These are phyloP conservation scores for Gallinago paraguaiae DNA, from an alignment of 2,113 vertebrate genomes.

Conservation along the genomic window DNA sequence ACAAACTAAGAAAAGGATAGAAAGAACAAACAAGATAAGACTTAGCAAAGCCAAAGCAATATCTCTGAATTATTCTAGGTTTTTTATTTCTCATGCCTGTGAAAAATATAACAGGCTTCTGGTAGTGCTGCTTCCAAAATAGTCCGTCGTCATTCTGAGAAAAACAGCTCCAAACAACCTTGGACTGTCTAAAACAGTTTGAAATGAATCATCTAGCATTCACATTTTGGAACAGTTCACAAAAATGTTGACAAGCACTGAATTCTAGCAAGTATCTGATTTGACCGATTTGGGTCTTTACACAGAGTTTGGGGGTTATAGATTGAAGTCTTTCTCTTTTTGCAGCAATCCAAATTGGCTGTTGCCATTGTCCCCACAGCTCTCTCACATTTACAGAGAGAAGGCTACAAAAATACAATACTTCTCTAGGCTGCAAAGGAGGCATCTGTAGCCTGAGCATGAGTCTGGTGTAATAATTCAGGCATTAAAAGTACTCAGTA, in stretches of 20 bases:
- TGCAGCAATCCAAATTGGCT: background rate
- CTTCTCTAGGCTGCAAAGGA: background rate
- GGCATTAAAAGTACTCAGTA: background rate
- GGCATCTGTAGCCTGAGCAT: background rate
- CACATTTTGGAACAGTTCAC: conserved; percentile 29
- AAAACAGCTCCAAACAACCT: conserved; percentile 13
- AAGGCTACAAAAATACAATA: background rate
- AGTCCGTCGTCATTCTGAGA: background rate
- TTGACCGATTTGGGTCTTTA: background rate
- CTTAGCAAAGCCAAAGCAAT: background rate
- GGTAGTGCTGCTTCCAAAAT: background rate
- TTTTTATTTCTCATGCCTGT: conserved; percentile 1
- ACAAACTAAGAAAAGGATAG: background rate
- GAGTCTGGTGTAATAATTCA: background rate
- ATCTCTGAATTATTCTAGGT: background rate
- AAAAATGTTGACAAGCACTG: background rate
- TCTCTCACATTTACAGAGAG: background rate
- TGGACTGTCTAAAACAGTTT: background rate
- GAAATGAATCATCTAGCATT: background rate
- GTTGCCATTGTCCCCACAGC: background rate
- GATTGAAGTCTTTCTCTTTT: background rate
- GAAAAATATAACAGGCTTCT: background rate
- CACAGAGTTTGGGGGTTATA: background rate
- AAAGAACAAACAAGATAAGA: background rate
- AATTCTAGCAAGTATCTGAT: background rate